Conservation (phyloP, 2,888 invertebrate genomes). For the Chesias legatella region DNA sequence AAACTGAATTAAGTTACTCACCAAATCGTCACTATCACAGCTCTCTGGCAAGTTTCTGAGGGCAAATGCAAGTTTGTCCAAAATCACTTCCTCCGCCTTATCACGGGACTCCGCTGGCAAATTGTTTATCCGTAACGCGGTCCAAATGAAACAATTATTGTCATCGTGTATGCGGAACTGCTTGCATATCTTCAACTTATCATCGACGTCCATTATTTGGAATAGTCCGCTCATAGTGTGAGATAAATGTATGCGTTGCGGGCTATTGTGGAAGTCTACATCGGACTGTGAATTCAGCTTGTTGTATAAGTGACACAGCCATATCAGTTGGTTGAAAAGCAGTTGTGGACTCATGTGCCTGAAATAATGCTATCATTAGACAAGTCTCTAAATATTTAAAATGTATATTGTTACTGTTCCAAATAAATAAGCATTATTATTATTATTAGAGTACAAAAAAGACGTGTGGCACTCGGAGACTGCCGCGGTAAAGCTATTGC, state of each 20-base stretch:
- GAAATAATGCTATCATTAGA: slow-evolving; percentile 30
- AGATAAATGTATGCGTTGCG: slow-evolving; percentile 50
- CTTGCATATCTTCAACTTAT: slow-evolving; percentile 45
- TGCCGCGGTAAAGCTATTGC: no score
- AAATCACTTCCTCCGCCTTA: slow-evolving; percentile 32
- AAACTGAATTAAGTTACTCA: no score
- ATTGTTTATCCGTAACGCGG: slow-evolving; percentile 42
- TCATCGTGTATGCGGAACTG: slow-evolving; percentile 41
- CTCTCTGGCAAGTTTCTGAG: slow-evolving; percentile 7
- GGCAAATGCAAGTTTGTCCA: slow-evolving; percentile 35
- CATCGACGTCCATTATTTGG: slow-evolving; percentile 40
- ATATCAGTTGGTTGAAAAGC: slow-evolving; percentile 40
- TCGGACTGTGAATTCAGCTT: slow-evolving; percentile 37
- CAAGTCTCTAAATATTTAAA: no score
- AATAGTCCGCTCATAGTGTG: slow-evolving; percentile 47
- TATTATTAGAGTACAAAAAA: no score
- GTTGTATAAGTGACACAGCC: slow-evolving; percentile 50
- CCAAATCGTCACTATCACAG: slow-evolving; percentile 34
- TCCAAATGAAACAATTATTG: slow-evolving; percentile 46
- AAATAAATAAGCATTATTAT: no score
- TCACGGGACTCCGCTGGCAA: slow-evolving; percentile 40
- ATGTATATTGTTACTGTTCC: no score
- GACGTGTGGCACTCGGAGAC: no score
- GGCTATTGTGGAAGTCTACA: slow-evolving; percentile 46
- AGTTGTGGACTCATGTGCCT: slow-evolving; percentile 41